phyloP scores from a whole-genome alignment of 1,140 invertebrate species.

The Oscheius sp. region DNA sequence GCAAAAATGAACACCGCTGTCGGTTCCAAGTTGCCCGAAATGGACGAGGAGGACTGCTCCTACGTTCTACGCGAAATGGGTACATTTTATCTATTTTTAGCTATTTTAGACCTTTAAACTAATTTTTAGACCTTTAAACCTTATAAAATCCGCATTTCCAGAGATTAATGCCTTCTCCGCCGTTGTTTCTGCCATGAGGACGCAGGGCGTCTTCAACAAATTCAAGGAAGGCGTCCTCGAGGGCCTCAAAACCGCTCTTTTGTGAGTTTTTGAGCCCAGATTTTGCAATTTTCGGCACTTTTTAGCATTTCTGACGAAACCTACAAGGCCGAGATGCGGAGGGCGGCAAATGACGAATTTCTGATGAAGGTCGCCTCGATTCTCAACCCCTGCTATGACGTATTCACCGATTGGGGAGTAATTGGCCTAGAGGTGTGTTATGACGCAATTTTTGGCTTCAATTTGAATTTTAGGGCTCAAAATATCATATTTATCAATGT shows the following conservation, averaged over 20 bases:
- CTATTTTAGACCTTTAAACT: neutral
- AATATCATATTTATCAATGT: neutral
- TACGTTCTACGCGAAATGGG: conserved; percentile 8
- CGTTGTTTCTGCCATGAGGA: conserved; percentile 48
- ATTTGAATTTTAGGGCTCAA: neutral
- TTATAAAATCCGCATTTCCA: neutral
- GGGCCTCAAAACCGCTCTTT: conserved; percentile 47
- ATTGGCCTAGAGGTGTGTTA: neutral
- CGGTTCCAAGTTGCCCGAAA: neutral
- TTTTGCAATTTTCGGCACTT: conserved; percentile 14
- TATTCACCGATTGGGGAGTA: conserved; percentile 39
- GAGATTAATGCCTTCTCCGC: conserved; percentile 22
- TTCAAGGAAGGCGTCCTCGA: conserved; percentile 54
- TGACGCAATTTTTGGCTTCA: conserved; percentile 11
- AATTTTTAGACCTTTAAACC: neutral
- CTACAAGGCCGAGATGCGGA: neutral
- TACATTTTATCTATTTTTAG: neutral
- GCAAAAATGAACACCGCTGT: no score
- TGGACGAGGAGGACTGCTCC: conserved; percentile 9
- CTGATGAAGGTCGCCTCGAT: conserved; percentile 41
- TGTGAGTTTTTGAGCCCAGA: conserved; percentile 30
- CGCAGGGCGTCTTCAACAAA: conserved; percentile 49
- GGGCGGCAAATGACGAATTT: conserved; percentile 40
- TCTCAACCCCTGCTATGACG: conserved; percentile 51
- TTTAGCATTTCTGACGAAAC: conserved; percentile 28